Conservation (phyloP, 2,888 invertebrate genomes). For the Drosophila anomelani region DNA sequence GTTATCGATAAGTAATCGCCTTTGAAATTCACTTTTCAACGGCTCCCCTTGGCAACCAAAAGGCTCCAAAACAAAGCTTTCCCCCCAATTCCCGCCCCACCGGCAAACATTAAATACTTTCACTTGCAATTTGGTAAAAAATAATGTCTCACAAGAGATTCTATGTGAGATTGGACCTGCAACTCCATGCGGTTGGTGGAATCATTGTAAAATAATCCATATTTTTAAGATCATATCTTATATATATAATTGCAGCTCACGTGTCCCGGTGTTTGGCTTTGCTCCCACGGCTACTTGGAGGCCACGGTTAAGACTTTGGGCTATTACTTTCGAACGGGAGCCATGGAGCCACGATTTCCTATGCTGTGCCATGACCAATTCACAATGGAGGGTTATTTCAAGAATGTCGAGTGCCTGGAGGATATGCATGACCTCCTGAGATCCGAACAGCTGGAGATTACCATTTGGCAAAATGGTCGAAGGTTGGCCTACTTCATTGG, state of each 20-base stretch:
- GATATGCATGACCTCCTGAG: constrained; percentile 75
- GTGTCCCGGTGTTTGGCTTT: constrained; percentile 84
- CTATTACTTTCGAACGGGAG: constrained; percentile 83
- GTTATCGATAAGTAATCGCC: constrained; percentile 20
- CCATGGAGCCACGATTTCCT: constrained; percentile 83
- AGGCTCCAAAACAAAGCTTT: constrained; percentile 61
- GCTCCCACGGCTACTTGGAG: constrained; percentile 83
- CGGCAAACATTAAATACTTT: constrained; percentile 17
- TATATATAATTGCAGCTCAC: constrained; percentile 73
- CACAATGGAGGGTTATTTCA: constrained; percentile 83
- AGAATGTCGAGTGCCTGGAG: constrained; percentile 66
- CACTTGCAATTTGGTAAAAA: constrained; percentile 1
- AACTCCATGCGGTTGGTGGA: constrained; percentile 82
- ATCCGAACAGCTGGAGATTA: constrained; percentile 81
- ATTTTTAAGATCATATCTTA: not conserved
- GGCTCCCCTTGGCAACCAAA: constrained; percentile 63
- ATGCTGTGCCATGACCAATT: constrained; percentile 83
- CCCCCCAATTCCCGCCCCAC: constrained; percentile 22
- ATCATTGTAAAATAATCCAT: not conserved
- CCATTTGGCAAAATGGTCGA: constrained; percentile 84
- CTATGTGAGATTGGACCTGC: constrained; percentile 78
- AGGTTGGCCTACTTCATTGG: constrained; percentile 82
- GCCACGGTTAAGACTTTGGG: constrained; percentile 83
- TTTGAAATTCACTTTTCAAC: constrained; percentile 31
- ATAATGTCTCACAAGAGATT: constrained; percentile 71